Evolutionary conservation across 1,140 invertebrate genomes (phyloP).

Genomic region (Hylyphantes graminicola): DNA sequence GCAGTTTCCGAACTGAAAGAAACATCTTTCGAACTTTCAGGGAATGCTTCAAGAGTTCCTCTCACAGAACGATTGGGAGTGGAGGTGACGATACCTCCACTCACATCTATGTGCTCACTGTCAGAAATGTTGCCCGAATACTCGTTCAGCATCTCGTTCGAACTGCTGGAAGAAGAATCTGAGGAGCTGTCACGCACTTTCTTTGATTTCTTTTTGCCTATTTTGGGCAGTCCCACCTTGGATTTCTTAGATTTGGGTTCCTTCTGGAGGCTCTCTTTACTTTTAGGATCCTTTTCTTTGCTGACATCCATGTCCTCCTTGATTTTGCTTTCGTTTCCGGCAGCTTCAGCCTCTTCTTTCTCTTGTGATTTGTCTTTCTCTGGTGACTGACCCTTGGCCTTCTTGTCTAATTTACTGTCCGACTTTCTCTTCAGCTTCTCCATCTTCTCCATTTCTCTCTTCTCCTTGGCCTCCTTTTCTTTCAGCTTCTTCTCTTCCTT

Average conservation of each 20-base stretch:
- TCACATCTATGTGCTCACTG: constrained; percentile 7
- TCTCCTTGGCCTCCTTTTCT: constrained; percentile 61
- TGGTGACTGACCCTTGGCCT: constrained; percentile 18
- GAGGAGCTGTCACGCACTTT: constrained; percentile 30
- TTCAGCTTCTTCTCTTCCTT: constrained; percentile 61
- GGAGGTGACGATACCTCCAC: constrained; percentile 35
- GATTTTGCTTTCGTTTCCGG: constrained; percentile 25
- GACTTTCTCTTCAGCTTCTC: constrained; percentile 56
- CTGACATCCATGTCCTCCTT: constrained; percentile 23
- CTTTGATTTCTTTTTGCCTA: constrained; percentile 31
- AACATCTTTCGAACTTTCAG: constrained; percentile 46
- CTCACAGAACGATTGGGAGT: constrained; percentile 43
- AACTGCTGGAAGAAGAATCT: constrained; percentile 45
- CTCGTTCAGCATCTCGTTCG: constrained; percentile 26
- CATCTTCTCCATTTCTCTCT: constrained; percentile 44
- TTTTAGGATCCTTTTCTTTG: constrained; percentile 66
- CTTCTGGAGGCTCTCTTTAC: constrained; percentile 64
- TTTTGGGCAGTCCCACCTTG: constrained; percentile 35
- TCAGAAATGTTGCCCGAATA: constrained; percentile 35
- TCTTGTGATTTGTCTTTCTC: constrained; percentile 33
- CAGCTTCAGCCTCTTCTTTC: constrained; percentile 9
- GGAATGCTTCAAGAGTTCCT: constrained; percentile 20
- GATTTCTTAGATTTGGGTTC: constrained; percentile 62
- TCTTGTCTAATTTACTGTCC: constrained; percentile 54
- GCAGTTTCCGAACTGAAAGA: constrained; percentile 57